A percentile compares a stretch with the other conserved stretches of the same genome.
phyloP scores from a whole-genome alignment of 2,888 invertebrate genomes.

The Netelia fuscicornis region DNA sequence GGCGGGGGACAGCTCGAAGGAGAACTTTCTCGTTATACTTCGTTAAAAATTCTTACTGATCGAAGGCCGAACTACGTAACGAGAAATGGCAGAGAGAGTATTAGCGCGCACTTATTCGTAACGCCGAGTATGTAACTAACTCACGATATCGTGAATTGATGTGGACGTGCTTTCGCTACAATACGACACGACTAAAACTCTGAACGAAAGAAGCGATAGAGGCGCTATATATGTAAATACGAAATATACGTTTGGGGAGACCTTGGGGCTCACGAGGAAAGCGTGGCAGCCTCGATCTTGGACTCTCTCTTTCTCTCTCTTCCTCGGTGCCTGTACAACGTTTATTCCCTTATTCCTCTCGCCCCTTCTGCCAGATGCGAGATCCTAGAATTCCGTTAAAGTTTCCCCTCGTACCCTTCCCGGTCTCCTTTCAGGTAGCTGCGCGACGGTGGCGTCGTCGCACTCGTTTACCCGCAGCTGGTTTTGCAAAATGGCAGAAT shows the following conservation, averaged over 20 bases:
- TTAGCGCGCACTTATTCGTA: constrained; percentile 2
- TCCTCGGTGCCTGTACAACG: constrained; percentile 10
- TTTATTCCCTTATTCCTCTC: constrained; percentile 27
- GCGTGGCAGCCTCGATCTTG: constrained; percentile 53
- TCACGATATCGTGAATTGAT: constrained; percentile 40
- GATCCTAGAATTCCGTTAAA: constrained; percentile 65
- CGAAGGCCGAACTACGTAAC: constrained; percentile 8
- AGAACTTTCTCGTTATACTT: constrained; percentile 40
- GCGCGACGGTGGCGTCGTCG: constrained; percentile 11
- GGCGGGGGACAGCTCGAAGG: constrained; percentile 1
- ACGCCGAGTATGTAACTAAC: neutral
- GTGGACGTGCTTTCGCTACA: constrained; percentile 65
- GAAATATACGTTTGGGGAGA: constrained; percentile 51
- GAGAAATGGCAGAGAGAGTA: neutral
- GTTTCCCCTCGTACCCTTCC: neutral
- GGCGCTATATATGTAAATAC: constrained; percentile 25
- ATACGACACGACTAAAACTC: constrained; percentile 54
- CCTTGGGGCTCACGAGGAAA: constrained; percentile 57
- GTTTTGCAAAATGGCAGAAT: constrained; percentile 65
- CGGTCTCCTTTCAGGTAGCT: constrained; percentile 57
- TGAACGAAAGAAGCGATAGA: constrained; percentile 9
- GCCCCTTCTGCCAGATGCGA: constrained; percentile 56
- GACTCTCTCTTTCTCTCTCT: neutral
- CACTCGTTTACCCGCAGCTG: constrained; percentile 38
- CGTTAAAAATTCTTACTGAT: constrained; percentile 32